Evolutionary conservation across 2,113 vertebrate genomes (phyloP).

Genomic region (Spheniscus mendiculus): DNA sequence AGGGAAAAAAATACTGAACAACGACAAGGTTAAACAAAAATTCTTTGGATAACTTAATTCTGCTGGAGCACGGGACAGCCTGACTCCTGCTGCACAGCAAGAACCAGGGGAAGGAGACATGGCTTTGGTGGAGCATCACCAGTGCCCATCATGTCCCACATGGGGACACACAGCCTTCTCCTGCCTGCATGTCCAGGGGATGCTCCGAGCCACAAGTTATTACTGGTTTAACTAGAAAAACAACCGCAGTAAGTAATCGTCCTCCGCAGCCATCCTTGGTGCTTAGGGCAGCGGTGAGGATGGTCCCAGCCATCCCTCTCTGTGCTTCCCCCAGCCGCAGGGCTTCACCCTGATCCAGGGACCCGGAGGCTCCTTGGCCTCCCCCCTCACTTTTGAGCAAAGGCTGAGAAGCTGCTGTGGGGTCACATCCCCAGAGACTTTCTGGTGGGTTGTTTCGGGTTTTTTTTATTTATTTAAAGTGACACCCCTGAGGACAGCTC

Average conservation of each 20-base stretch:
- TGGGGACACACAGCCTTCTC: neutral
- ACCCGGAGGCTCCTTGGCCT: neutral
- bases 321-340: fast-evolving
- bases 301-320: neutral
- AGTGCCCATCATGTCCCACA: fast-evolving
- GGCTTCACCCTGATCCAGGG: neutral
- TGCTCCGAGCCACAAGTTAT: fast-evolving
- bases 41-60: neutral
- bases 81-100: fast-evolving
- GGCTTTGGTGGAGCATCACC: neutral
- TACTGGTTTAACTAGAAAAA: neutral
- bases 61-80: neutral
- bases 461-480: neutral
- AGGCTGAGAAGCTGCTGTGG: neutral
- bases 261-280: neutral
- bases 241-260: neutral
- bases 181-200: neutral
- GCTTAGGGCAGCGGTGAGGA: neutral
- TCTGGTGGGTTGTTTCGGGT: neutral
- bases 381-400: neutral
- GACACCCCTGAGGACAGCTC: too few species aligned
- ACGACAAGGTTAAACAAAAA: neutral
- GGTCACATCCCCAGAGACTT: neutral
- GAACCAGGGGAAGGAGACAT: neutral
- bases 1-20: neutral